Conservation (phyloP, 1,140 invertebrate species). For the Subanguina moxae region DNA sequence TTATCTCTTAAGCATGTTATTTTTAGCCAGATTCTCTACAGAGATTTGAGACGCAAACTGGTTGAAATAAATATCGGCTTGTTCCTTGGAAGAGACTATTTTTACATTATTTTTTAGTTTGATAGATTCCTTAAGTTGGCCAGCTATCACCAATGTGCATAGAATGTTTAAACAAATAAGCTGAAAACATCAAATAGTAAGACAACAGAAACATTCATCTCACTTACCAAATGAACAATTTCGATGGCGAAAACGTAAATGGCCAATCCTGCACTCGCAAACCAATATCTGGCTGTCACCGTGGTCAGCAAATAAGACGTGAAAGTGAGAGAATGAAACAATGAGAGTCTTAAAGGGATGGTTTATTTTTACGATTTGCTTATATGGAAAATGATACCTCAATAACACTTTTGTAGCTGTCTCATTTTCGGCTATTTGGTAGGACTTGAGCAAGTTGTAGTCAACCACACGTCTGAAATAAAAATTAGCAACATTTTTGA, state of each 20-base stretch:
- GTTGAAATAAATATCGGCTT: neutral
- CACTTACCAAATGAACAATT: neutral
- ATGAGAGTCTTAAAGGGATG: neutral
- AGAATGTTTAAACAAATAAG: constrained; percentile 5
- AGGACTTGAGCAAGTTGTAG: neutral
- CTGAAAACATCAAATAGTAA: constrained; percentile 5
- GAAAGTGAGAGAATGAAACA: neutral
- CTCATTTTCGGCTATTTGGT: neutral
- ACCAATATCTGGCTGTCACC: neutral
- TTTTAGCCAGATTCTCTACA: neutral
- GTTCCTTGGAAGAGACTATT: neutral
- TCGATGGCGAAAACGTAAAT: neutral
- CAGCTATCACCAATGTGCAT: neutral
- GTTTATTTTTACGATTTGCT: too few species aligned
- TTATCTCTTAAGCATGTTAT: too few species aligned
- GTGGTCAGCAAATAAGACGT: neutral
- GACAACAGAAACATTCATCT: neutral
- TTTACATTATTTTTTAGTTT: neutral
- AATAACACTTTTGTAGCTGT: neutral
- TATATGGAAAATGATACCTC: too few species aligned
- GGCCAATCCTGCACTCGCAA: neutral
- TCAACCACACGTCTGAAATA: neutral
- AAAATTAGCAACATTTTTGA: neutral
- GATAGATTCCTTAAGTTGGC: neutral
- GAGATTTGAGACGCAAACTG: neutral